A percentile compares a stretch with the other conserved stretches of the same genome.
Evolutionary conservation across 1,140 invertebrate genomes (phyloP).

Genomic region (Tetragonula clypearis): DNA sequence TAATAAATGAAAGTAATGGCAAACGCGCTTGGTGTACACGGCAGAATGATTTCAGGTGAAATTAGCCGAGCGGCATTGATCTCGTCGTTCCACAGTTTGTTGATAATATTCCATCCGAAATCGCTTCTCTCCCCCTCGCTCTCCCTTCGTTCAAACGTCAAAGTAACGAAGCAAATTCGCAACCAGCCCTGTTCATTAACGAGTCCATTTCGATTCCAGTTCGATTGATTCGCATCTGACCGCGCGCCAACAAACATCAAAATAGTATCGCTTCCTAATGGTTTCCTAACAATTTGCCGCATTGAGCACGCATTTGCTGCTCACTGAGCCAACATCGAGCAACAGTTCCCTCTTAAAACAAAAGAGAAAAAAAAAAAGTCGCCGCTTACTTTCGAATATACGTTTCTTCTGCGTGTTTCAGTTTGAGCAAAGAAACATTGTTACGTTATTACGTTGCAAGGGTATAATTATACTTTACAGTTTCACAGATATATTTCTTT

Average conservation of each 20-base stretch:
- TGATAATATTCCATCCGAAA: background rate
- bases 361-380: too few species aligned
- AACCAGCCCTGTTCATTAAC: slow-evolving; percentile 18
- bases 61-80: background rate
- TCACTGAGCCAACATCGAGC: too few species aligned
- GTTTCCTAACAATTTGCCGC: background rate
- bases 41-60: background rate
- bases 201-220: background rate
- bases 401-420: too few species aligned
- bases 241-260: background rate
- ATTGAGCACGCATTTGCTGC: background rate
- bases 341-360: too few species aligned
- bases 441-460: too few species aligned
- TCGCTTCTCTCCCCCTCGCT: background rate
- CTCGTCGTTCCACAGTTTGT: background rate
- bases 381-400: too few species aligned
- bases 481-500: too few species aligned
- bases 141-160: slow-evolving; percentile 17
- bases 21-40: background rate
- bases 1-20: background rate
- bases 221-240: background rate
- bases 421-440: too few species aligned
- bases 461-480: too few species aligned
- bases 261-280: slow-evolving; percentile 15
- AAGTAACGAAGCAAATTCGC: background rate